Evolutionary conservation across 2,797 vertebrate species (phyloP), one percentile per base, ranked within the genome.

Genomic region (Spea hammondii): DNA sequence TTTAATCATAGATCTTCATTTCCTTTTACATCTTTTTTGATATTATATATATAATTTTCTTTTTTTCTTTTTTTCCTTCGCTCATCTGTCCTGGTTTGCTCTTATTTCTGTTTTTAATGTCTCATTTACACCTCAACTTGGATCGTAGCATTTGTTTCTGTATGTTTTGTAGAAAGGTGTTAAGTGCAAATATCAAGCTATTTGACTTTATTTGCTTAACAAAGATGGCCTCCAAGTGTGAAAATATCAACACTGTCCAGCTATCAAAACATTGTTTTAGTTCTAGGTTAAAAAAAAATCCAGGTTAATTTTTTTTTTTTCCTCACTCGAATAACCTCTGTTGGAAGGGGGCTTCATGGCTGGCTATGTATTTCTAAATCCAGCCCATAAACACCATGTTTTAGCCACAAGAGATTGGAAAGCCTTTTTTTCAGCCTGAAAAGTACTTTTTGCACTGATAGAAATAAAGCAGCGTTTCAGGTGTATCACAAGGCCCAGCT

Each of bases 121-220:
- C 49, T 65, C 10, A 9, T 54, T 65, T 53, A 64, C 57, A 53
- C n/a, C 13, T 44, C 7, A 59, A 69, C 44, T 74, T 75, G 50
- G 67, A 75, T 54, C 60, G 11, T 74, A 75, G 70, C 66, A 32
- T 9, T 66, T 5, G 49, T 59, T 68, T 80, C 73, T 71, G 73
- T 76, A 48, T 65, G 62, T 51, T 76, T 80, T 80, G 73, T 62
- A 50, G 73, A 45, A 65, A 80, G 73, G 79, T 71, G 79, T 75
- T 75, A 76, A 80, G 73, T 80, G 60, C 73, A 80, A 80, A 80
- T 66, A 80, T 76, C 55, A 76, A 57, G 55, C 67, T 76, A 75
- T 75, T 80, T 65, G 66, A 69, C 49, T 76, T 76, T 80, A 71
- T 80, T 55, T 74, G 49, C 53, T 74, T 71, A 14, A 46, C 48